phyloP scores from a whole-genome alignment of 2,888 invertebrate species.

The Cerastis rubricosa region DNA sequence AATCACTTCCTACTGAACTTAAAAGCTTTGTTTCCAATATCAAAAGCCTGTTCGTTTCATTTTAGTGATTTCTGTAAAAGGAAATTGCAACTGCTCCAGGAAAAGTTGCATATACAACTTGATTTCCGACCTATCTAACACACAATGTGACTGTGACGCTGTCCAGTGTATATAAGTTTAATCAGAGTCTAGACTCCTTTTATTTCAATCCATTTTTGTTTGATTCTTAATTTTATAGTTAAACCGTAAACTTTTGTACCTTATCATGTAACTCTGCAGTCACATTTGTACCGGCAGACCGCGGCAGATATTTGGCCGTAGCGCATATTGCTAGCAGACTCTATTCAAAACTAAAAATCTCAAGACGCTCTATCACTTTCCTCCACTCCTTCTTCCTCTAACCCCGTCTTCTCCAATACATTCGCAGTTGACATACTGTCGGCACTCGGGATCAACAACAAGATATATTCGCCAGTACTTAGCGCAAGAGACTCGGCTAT shows the following conservation, averaged over 20 bases:
- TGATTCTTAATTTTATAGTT: no score
- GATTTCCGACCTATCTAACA: not conserved
- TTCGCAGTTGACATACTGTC: constrained; percentile 32
- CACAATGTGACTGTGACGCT: not conserved
- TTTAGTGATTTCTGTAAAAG: not conserved
- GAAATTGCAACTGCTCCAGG: not conserved
- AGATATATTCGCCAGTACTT: constrained; percentile 48
- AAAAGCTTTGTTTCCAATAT: not conserved
- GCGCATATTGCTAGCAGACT: not conserved
- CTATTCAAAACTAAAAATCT: not conserved
- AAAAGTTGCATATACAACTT: not conserved
- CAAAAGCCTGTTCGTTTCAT: not conserved
- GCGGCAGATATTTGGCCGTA: no score
- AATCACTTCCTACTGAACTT: not conserved
- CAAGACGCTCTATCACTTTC: not conserved
- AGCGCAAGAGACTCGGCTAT: constrained; percentile 47
- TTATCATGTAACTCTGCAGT: not conserved
- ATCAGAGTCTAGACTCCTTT: no score
- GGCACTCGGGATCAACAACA: constrained; percentile 37
- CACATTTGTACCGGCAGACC: not conserved
- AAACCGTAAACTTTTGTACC: no score
- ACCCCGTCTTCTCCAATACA: constrained; percentile 13
- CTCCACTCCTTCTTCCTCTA: not conserved
- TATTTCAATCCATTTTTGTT: no score
- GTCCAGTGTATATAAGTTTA: not conserved